Percentiles rank a stretch among this genome's conserved stretches.
Conservation (phyloP, 2,888 invertebrate genomes). For the Noctua janthina region DNA sequence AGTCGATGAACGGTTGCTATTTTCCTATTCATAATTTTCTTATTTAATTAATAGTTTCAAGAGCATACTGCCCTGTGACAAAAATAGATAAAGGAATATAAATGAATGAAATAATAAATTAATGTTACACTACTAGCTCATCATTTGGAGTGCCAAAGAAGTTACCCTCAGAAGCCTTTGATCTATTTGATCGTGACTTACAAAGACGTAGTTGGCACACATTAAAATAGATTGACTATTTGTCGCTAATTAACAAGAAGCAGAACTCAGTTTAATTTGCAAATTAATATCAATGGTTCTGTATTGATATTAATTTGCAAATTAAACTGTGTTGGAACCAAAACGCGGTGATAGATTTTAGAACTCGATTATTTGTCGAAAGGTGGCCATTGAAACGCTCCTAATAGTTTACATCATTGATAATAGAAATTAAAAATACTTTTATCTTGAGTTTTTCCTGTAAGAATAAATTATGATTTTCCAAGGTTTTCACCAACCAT, state of each 20-base stretch:
- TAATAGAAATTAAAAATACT: background rate
- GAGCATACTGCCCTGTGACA: background rate
- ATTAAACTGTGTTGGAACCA: background rate
- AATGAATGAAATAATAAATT: background rate
- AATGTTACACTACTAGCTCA: background rate
- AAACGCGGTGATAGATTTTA: background rate
- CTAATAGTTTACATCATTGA: background rate
- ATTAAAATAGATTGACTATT: too few species aligned
- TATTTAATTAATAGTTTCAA: too few species aligned
- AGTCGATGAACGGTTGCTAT: background rate
- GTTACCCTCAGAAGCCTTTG: background rate
- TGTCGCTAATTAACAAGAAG: background rate
- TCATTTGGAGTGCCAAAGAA: background rate
- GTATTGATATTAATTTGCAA: background rate
- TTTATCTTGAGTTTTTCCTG: constrained; percentile 25
- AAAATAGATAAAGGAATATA: background rate
- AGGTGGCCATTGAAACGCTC: background rate
- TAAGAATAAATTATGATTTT: constrained; percentile 39
- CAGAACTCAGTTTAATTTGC: background rate
- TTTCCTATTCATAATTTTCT: background rate
- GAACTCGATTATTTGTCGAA: background rate
- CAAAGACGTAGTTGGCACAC: background rate
- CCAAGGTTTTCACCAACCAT: constrained; percentile 51
- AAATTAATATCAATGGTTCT: too few species aligned
- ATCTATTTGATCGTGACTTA: background rate